Base-by-base conservation (phyloP, 2,888 invertebrate species). In the Erannis defoliaria region DNA sequence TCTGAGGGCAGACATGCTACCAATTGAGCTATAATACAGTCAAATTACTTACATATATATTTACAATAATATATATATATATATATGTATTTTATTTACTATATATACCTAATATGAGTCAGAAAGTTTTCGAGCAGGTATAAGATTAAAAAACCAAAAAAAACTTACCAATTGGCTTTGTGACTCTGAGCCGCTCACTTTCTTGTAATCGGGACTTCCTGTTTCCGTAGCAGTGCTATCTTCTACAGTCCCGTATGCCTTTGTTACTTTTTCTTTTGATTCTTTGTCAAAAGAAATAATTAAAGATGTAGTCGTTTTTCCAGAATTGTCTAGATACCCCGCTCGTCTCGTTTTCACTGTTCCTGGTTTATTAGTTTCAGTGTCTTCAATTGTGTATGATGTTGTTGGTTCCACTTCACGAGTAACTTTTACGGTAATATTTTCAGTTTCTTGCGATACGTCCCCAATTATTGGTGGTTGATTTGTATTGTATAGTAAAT, bases 81-180 rank as follows among this genome's bases (percentile, higher is more conserved):
- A n/a, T n/a, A n/a, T n/a, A n/a, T n/a, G n/a, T n/a, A n/a, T n/a
- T n/a, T n/a, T n/a, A n/a, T n/a, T n/a, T n/a, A n/a, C n/a, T n/a
- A n/a, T n/a, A n/a, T n/a, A n/a, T n/a, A n/a, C n/a, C n/a, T n/a
- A n/a, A n/a, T n/a, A n/a, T n/a, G n/a, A n/a, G n/a, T n/a, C n/a
- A n/a, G n/a, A n/a, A n/a, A n/a, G n/a, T n/a, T n/a, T n/a, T n/a
- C n/a, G n/a, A n/a, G n/a, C n/a, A n/a, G n/a, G n/a, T n/a, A n/a
- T n/a, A n/a, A n/a, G n/a, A n/a, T n/a, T 31, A 31, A n/a, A 33
- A 1, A n/a, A 2, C 12, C 0, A 53, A 21, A 23, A 56, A 43
- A 42, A 18, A 60, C 86, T 82, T 81, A 90, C 89, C 82, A 87
- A 68, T 80, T 85, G 86, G 64, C 80, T 84, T 74, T 81, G 86